Conservation (phyloP, 2,888 invertebrate genomes). For the Epirrita christyi region DNA sequence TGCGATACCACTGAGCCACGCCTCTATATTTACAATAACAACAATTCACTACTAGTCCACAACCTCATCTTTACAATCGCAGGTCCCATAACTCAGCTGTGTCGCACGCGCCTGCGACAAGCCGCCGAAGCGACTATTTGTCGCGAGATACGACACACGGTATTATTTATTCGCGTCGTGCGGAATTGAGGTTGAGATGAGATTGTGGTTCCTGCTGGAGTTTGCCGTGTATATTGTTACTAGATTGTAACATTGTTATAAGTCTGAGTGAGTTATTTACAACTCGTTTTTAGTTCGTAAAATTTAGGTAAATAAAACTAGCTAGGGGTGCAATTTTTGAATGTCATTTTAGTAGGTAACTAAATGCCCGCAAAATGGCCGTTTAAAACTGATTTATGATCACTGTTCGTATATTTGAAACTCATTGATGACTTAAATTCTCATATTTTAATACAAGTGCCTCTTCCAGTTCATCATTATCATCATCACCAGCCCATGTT, state of each 20-base stretch:
- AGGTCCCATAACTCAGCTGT: slow-evolving; percentile 35
- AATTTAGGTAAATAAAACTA: no score
- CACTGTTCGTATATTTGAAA: no score
- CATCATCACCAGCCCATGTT: no score
- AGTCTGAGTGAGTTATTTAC: not conserved
- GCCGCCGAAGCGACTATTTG: slow-evolving; percentile 64
- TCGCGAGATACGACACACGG: slow-evolving; percentile 55
- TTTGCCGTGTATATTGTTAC: slow-evolving; percentile 9
- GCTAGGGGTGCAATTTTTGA: no score
- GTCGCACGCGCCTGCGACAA: slow-evolving; percentile 40
- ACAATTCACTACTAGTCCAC: slow-evolving; percentile 3
- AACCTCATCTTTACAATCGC: slow-evolving; percentile 18
- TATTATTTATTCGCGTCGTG: slow-evolving; percentile 46
- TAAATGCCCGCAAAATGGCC: no score
- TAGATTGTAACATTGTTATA: slow-evolving; percentile 2
- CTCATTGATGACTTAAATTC: no score
- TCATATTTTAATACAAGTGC: no score
- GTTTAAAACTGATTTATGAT: no score
- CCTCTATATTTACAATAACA: not conserved
- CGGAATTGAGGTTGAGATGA: slow-evolving; percentile 36
- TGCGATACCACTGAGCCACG: no score
- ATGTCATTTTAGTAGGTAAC: no score
- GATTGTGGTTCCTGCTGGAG: slow-evolving; percentile 20
- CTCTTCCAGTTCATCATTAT: no score
- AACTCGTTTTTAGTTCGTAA: no score